Evolutionary conservation across 2,113 vertebrate species (phyloP).

Genomic region (Ginglymostoma cirratum): DNA sequence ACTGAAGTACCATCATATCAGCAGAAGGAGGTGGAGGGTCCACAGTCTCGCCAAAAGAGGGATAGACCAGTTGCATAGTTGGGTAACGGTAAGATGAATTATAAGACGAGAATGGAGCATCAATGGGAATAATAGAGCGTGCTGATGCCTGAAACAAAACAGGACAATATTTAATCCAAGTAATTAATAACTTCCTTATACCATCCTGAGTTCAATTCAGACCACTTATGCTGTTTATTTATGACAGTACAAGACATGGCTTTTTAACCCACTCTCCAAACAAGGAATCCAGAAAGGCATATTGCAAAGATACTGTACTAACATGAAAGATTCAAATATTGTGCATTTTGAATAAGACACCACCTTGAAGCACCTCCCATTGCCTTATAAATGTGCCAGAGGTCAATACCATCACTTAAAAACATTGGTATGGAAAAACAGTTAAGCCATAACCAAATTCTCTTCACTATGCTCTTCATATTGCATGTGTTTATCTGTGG

Average conservation of each 20-base stretch:
- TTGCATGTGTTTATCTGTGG: neutral
- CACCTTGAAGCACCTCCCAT: neutral
- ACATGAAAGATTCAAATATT: neutral
- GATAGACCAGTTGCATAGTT: neutral
- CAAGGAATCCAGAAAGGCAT: too few species aligned
- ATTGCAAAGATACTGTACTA: neutral
- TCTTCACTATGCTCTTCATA: neutral
- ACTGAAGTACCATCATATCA: neutral
- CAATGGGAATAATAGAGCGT: neutral
- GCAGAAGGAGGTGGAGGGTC: slow-evolving; percentile 26
- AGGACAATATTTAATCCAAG: neutral
- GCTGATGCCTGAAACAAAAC: slow-evolving; percentile 37
- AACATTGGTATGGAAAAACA: neutral
- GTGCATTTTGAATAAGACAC: neutral
- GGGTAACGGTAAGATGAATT: neutral
- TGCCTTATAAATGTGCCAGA: neutral
- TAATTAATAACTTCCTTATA: neutral
- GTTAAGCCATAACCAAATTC: neutral
- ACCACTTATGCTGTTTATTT: neutral
- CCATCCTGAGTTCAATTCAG: neutral
- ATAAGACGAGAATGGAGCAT: neutral
- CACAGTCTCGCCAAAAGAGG: slow-evolving; percentile 36
- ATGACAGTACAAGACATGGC: neutral
- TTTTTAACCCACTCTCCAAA: too few species aligned
- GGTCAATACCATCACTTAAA: neutral